Evolutionary conservation across 1,140 invertebrate species (phyloP).

Genomic region (Archegozetes longisetosus): DNA sequence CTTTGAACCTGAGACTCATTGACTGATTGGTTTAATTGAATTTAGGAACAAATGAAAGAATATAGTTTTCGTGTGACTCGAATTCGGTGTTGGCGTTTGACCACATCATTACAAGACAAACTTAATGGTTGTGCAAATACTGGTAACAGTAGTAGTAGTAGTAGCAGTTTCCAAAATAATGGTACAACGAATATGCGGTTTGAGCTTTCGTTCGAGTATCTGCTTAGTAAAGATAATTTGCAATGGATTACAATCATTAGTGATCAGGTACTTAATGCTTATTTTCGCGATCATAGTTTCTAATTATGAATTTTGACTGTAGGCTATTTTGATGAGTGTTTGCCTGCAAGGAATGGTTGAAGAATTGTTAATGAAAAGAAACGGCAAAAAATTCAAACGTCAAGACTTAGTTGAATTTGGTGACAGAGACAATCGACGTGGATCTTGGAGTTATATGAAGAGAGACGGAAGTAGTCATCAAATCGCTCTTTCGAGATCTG

Average conservation of each 20-base stretch:
- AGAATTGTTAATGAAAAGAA: conserved; percentile 68
- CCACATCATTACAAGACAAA: conserved; percentile 30
- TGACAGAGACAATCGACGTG: conserved; percentile 18
- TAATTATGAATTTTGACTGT: conserved; percentile 10
- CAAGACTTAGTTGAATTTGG: conserved; percentile 3
- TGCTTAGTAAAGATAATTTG: conserved; percentile 74
- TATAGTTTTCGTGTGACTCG: conserved; percentile 77
- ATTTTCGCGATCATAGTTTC: background rate
- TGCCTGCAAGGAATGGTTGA: conserved; percentile 89
- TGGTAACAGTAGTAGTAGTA: background rate
- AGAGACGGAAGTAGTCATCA: conserved; percentile 35
- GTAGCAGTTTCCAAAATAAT: background rate
- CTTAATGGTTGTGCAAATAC: background rate
- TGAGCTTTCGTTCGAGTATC: conserved; percentile 88
- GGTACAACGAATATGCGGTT: conserved; percentile 30
- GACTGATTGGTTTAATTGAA: conserved; percentile 8
- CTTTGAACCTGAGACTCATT: background rate
- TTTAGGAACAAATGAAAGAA: conserved; percentile 44
- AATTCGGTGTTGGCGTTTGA: conserved; percentile 94
- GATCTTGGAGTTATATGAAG: conserved; percentile 37
- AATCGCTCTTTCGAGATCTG: conserved; percentile 11
- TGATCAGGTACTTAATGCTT: conserved; percentile 39
- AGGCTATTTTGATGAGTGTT: conserved; percentile 81
- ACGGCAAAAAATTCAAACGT: conserved; percentile 29
- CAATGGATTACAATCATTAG: conserved; percentile 82